Conservation (phyloP, 2,113 vertebrate genomes). For the Cyphomyrus discorhynchus region DNA sequence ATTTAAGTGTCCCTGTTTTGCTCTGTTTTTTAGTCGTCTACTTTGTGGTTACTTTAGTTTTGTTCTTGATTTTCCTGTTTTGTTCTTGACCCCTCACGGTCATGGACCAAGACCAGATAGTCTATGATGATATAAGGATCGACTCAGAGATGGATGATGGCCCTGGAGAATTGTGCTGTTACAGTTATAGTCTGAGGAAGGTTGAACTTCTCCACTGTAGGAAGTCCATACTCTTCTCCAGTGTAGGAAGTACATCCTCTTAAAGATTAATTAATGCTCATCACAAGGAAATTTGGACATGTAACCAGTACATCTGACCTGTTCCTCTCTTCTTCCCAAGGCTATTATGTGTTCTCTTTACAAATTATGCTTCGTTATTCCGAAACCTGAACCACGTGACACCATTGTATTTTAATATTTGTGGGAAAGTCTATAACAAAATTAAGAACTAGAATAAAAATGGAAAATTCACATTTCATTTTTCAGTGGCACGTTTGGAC, state of each 20-base stretch:
- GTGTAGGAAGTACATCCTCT: background rate
- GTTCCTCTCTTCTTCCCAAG: background rate
- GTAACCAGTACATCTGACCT: background rate
- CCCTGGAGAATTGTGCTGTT: background rate
- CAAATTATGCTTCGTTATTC: background rate
- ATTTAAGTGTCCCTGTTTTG: no score
- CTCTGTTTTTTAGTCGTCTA: no score
- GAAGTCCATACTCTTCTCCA: background rate
- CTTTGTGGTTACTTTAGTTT: no score
- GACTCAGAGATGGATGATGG: background rate
- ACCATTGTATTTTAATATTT: background rate
- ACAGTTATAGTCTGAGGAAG: background rate
- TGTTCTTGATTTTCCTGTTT: background rate
- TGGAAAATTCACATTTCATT: background rate
- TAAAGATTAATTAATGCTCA: background rate
- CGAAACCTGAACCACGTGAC: background rate
- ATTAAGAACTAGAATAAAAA: background rate
- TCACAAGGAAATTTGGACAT: background rate
- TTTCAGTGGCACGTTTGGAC: background rate
- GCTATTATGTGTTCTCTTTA: background rate
- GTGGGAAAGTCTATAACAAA: background rate
- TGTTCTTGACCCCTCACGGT: background rate
- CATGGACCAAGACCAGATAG: background rate
- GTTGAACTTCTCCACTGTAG: background rate
- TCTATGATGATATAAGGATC: background rate